phyloP scores from a whole-genome alignment of 2,888 invertebrate genomes.

The Agonopterix subpropinquella region DNA sequence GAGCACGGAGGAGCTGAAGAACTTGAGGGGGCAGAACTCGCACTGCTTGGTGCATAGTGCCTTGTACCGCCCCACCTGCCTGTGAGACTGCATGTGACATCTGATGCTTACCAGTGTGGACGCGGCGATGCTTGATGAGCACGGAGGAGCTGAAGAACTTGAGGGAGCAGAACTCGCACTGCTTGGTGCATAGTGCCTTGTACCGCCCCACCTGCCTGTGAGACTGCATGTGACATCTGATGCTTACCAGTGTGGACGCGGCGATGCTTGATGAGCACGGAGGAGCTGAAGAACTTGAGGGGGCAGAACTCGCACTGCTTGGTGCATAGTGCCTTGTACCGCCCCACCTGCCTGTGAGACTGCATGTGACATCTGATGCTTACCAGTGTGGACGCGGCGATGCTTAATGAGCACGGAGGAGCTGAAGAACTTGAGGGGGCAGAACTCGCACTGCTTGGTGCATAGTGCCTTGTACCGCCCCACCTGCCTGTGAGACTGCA shows the following conservation, averaged over 20 bases:
- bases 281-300: constrained; percentile 44
- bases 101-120: constrained; percentile 54
- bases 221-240: constrained; percentile 28
- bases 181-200: constrained; percentile 41
- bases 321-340: constrained; percentile 39
- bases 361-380: constrained; percentile 21
- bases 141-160: constrained; percentile 49
- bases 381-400: constrained; percentile 62
- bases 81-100: no score
- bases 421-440: constrained; percentile 54
- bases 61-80: constrained; percentile 20
- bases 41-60: constrained; percentile 50
- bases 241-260: constrained; percentile 46
- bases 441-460: constrained; percentile 52
- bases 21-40: constrained; percentile 57
- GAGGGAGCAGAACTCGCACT: constrained; percentile 60
- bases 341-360: constrained; percentile 4
- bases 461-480: constrained; percentile 35
- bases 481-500: constrained; percentile 23
- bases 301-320: constrained; percentile 58
- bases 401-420: constrained; percentile 52
- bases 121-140: constrained; percentile 55
- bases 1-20: constrained; percentile 46
- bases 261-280: constrained; percentile 57
- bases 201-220: constrained; percentile 15